A percentile compares a stretch with the other conserved stretches of the same genome.
These are phyloP conservation scores for Argyrosomus regius DNA, from an alignment of 2,797 vertebrate genomes.

Conservation along the genomic window DNA sequence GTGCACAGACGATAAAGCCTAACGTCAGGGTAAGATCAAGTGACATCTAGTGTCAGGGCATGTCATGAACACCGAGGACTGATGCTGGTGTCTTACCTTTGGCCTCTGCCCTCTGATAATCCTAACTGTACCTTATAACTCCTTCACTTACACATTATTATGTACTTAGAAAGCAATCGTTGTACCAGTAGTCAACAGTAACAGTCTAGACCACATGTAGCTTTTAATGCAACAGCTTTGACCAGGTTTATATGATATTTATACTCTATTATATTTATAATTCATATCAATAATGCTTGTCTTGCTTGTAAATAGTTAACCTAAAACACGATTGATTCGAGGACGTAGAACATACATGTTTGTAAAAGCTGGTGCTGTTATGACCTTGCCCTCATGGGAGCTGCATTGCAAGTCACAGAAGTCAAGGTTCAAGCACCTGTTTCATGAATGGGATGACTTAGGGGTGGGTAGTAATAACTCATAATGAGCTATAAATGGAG, in stretches of 20 bases:
- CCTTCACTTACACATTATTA: background rate
- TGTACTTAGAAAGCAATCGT: background rate
- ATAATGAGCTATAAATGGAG: constrained; percentile 52
- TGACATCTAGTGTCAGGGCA: background rate
- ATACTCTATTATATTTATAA: background rate
- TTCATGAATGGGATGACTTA: constrained; percentile 58
- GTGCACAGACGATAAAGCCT: background rate
- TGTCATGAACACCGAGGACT: constrained; percentile 20
- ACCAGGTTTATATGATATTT: background rate
- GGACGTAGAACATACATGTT: background rate
- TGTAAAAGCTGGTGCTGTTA: background rate
- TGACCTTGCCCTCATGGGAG: background rate
- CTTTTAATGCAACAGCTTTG: background rate
- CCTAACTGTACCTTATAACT: background rate
- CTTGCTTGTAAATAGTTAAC: background rate
- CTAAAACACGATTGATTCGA: background rate
- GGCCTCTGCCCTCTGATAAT: constrained; percentile 35
- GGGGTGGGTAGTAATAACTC: constrained; percentile 41
- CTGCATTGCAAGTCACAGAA: constrained; percentile 2
- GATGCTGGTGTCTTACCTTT: constrained; percentile 24
- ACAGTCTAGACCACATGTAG: background rate
- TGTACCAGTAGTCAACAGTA: background rate
- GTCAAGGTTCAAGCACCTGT: background rate
- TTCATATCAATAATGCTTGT: background rate
- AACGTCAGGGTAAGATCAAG: constrained; percentile 13